These are phyloP conservation scores for Lutjanus erythropterus DNA, from an alignment of 2,113 vertebrate genomes.

Conservation along the genomic window DNA sequence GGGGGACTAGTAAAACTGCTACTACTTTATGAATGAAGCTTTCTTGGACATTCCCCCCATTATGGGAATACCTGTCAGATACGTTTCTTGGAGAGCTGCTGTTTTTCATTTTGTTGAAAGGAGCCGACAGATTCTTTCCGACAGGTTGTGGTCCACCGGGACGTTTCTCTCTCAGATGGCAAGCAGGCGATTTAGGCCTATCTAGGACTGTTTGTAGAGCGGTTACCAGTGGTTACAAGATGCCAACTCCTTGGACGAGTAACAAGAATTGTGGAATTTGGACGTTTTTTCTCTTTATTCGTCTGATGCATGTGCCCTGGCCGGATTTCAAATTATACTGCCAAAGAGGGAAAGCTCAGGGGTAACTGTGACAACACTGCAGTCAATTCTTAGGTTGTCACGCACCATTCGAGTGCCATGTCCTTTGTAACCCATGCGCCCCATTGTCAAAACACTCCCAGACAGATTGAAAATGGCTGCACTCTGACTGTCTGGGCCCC, in stretches of 20 bases:
- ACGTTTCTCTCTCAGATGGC: constrained; percentile 18
- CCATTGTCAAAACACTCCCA: not conserved
- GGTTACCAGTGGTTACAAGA: constrained; percentile 26
- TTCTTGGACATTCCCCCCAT: constrained; percentile 48
- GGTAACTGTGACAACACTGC: not conserved
- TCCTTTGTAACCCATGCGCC: not conserved
- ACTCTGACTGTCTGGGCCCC: not conserved
- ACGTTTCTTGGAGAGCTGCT: constrained; percentile 25
- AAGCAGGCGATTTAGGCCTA: constrained; percentile 17
- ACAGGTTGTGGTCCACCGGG: constrained; percentile 48
- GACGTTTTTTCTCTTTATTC: not conserved
- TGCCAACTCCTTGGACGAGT: constrained; percentile 6
- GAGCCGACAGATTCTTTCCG: constrained; percentile 50
- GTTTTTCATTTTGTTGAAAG: constrained; percentile 51
- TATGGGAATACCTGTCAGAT: constrained; percentile 64
- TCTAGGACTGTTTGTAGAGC: constrained; percentile 13
- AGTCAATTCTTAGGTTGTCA: not conserved
- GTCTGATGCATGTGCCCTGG: not conserved
- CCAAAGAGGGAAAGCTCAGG: not conserved
- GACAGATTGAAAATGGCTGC: not conserved
- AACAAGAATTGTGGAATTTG: not conserved
- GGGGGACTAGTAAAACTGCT: constrained; percentile 36
- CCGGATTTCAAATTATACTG: not conserved
- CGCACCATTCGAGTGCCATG: not conserved
- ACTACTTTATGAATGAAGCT: constrained; percentile 41